A percentile compares a stretch with the other conserved stretches of the same genome.
Evolutionary conservation across 2,797 vertebrate species (phyloP).

Genomic region (Agapornis canus): DNA sequence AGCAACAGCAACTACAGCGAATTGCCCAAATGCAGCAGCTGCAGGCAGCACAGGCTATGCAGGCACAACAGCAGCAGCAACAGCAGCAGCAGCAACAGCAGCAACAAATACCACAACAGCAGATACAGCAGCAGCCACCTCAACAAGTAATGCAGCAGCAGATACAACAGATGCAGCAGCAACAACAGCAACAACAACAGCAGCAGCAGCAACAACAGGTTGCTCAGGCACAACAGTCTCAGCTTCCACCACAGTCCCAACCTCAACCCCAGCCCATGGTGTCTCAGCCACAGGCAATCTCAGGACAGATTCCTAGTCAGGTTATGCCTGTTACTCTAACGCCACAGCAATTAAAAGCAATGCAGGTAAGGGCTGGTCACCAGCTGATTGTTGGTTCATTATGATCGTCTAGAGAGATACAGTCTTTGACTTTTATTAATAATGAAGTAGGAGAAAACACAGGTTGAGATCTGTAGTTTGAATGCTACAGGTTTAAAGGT

Average conservation of each 20-base stretch:
- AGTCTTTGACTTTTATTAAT: neutral
- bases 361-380: conserved; percentile 80
- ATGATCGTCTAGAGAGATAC: neutral
- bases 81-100: conserved; percentile 78
- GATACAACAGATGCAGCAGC: conserved; percentile 75
- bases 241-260: conserved; percentile 85
- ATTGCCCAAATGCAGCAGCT: conserved; percentile 74
- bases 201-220: conserved; percentile 74
- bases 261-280: conserved; percentile 83
- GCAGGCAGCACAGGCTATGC: conserved; percentile 69
- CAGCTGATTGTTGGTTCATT: neutral
- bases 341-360: conserved; percentile 85
- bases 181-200: conserved; percentile 71
- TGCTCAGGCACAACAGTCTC: conserved; percentile 79
- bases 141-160: conserved; percentile 77
- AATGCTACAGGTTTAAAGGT: neutral
- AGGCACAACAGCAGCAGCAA: conserved; percentile 75
- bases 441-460: neutral
- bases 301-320: conserved; percentile 84
- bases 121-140: conserved; percentile 74
- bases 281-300: conserved; percentile 82
- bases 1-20: conserved; percentile 76
- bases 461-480: neutral
- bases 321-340: conserved; percentile 81
- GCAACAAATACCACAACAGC: conserved; percentile 72